Evolutionary conservation across 2,113 vertebrate genomes (phyloP), one percentile per base, ranked within the genome.

Genomic region (Bos indicus): DNA sequence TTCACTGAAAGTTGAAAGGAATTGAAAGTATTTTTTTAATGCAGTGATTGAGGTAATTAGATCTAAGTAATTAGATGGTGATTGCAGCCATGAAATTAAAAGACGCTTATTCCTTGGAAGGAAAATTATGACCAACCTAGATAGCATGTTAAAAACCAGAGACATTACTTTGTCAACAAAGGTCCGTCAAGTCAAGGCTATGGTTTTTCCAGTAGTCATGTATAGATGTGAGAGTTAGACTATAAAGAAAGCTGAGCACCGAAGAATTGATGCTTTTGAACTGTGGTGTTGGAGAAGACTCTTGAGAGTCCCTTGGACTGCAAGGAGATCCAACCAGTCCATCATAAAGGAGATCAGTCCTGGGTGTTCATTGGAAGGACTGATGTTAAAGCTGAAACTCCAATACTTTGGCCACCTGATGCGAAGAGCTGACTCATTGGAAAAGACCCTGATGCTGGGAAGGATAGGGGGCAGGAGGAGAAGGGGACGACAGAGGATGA

Each of bases 1-100:
- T 93, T 92, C 52, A 74, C 28, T 86, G 64, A 62, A 90, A 54
- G 16, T 74, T 71, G 46, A 93, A 87, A 87, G n/a, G n/a, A 56
- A 40, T 30, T 51, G 7, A 95, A n/a, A 43, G 19, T 43, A 43
- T n/a, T n/a, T 84, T 84, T 96, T 94, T 89, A 40, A 67, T n/a
- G 85, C 46, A 86, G 3, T 89, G 16, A 23, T 64, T 54, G 84
- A 46, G 77, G 52, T 46, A 91, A 28, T 51, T 67, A 83, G 82
- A 26, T 40, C 33, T 62, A 62, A 64, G 64, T 67, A 67, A 67
- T 11, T 67, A 36, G n/a, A 67, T 67, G 2, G 33, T 67, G n/a
- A 36, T 36, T 67, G 17, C n/a, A 67, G 64, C 64, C n/a, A 36
- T 67, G 64, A 67, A 67, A 36, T 67, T 36, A 67, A 36, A 67